These are phyloP conservation scores for Graphium colonna DNA, from an alignment of 2,888 invertebrate genomes.

Conservation along the genomic window DNA sequence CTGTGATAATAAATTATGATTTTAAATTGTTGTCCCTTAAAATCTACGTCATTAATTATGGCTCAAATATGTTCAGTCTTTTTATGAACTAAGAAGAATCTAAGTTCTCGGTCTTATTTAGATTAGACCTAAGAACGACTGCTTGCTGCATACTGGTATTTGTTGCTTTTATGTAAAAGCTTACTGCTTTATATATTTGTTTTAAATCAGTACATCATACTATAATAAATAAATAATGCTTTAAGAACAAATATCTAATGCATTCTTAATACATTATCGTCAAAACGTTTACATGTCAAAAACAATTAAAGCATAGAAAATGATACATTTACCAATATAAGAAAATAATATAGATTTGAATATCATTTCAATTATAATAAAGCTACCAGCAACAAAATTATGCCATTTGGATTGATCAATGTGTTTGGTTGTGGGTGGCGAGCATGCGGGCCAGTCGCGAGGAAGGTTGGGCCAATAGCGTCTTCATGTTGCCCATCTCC, in stretches of 20 bases:
- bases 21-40: background rate
- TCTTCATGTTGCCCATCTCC: slow-evolving; percentile 83
- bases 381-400: too few species aligned
- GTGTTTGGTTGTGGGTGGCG: slow-evolving; percentile 46
- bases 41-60: slow-evolving; percentile 8
- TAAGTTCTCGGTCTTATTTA: background rate
- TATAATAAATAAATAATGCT: background rate
- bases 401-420: slow-evolving; percentile 27
- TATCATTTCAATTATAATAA: too few species aligned
- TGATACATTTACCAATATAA: too few species aligned
- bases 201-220: too few species aligned
- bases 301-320: background rate
- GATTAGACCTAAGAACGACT: background rate
- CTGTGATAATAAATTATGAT: slow-evolving; percentile 16
- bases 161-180: too few species aligned
- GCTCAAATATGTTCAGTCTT: slow-evolving; percentile 20
- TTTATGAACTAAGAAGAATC: background rate
- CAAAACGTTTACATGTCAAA: slow-evolving; percentile 3
- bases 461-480: slow-evolving; percentile 75
- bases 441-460: slow-evolving; percentile 82
- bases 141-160: background rate
- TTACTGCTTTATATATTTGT: too few species aligned
- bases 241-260: background rate
- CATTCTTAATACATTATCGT: background rate
- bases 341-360: too few species aligned